Base-by-base conservation (phyloP, 2,888 invertebrate genomes). In the Stenodema calcarata region DNA sequence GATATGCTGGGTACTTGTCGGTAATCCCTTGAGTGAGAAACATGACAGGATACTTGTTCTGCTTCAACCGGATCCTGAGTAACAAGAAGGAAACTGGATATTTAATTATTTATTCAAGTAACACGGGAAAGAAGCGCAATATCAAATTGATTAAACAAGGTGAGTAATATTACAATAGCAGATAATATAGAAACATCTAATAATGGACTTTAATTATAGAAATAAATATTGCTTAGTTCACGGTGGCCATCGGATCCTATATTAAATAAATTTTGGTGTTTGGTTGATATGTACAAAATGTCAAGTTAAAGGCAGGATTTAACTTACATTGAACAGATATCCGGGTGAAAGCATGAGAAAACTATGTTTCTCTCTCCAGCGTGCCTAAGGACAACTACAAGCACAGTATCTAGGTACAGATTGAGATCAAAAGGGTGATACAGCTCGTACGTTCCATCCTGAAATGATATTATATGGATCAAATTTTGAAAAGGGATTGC, bases 31-130 rank as follows among this genome's bases (percentile, higher is more conserved):
- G 95, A 4, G 98, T 98, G 88, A 99, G 92, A 91, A 99, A 98
- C 93, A 99, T 95, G 11, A 99, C 97, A 0, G 99, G 99, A 92
- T 97, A 99, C 90, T 95, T 96, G 92, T 99, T 99, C 92, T 99
- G 99, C 90, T 99, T 99, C 89, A 96, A 92, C 30, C 97, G 94
- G 89, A 99, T 93, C 92, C 93, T 94, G 89, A 23, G 90, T 89
- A 86, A 75, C 82, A 87, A 84, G 23, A 62, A 35, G 35, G 35
- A 35, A 35, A 35, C 2, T 35, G 35, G 2, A 35, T n/a, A n/a
- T n/a, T n/a, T n/a, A n/a, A n/a, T n/a, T n/a, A n/a, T n/a, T n/a
- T n/a, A n/a, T n/a, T n/a, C n/a, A n/a, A n/a, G n/a, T n/a, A n/a
- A n/a, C n/a, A n/a, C n/a, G n/a, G n/a, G n/a, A n/a, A n/a, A n/a